A percentile compares a stretch with the other conserved stretches of the same genome.
Conservation (phyloP, 1,140 invertebrate genomes). For the Drosophila willistoni region DNA sequence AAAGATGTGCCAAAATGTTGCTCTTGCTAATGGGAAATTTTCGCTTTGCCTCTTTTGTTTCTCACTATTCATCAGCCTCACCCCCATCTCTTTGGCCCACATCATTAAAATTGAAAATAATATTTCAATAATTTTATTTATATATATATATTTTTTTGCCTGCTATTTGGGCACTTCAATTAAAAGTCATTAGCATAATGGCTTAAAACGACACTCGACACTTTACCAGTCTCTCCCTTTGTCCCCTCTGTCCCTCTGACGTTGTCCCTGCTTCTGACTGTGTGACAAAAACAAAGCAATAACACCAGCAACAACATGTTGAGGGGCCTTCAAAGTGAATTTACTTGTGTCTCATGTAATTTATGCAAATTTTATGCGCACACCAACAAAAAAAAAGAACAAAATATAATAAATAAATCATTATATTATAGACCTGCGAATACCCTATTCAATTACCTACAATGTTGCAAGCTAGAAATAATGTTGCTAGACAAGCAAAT, state of each 20-base stretch:
- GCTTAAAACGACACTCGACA: conserved; percentile 13
- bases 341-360: conserved; percentile 40
- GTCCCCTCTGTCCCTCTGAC: background rate
- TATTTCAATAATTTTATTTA: conserved; percentile 4
- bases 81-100: background rate
- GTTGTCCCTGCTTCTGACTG: background rate
- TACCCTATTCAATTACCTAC: background rate
- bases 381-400: conserved; percentile 25
- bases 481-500: background rate
- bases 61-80: background rate
- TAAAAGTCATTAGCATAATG: conserved; percentile 30
- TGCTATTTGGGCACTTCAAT: conserved; percentile 21
- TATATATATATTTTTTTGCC: background rate
- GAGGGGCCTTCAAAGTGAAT: conserved; percentile 21
- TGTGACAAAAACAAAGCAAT: conserved; percentile 22
- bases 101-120: conserved; percentile 4
- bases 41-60: background rate
- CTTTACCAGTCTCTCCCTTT: background rate
- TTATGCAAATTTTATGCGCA: conserved; percentile 65
- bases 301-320: conserved; percentile 16
- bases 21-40: background rate
- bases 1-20: conserved; percentile 8
- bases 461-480: background rate
- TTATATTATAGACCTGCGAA: background rate
- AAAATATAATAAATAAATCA: too few relatives aligned